These are phyloP conservation scores for Muraenolepis orangiensis DNA, from an alignment of 2,797 vertebrate genomes.

Conservation along the genomic window DNA sequence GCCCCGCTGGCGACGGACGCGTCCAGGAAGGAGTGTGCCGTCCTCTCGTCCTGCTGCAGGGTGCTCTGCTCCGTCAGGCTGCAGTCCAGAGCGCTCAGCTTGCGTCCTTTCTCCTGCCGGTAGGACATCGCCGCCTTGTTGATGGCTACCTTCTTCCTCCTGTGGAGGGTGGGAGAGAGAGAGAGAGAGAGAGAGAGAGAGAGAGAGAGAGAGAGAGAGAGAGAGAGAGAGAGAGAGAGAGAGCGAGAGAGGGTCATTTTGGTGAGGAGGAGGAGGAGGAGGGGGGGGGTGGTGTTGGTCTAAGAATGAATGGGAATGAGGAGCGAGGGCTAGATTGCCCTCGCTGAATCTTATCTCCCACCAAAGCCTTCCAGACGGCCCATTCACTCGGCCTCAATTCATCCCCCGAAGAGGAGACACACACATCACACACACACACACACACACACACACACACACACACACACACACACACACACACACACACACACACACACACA, in stretches of 20 bases:
- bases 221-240: slow-evolving; percentile 13
- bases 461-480: neutral
- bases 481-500: too few species aligned
- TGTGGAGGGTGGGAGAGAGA: slow-evolving; percentile 25
- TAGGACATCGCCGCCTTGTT: slow-evolving; percentile 88
- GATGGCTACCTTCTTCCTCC: slow-evolving; percentile 87
- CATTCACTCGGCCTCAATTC: slow-evolving; percentile 37
- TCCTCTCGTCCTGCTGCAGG: slow-evolving; percentile 85
- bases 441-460: too few species aligned
- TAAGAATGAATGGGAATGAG: slow-evolving; percentile 26
- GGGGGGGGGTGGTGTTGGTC: slow-evolving; percentile 15
- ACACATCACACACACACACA: too few species aligned
- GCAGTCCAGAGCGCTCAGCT: slow-evolving; percentile 86
- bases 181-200: slow-evolving; percentile 4
- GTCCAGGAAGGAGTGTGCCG: slow-evolving; percentile 87
- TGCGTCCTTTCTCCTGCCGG: slow-evolving; percentile 87
- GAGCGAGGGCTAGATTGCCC: slow-evolving; percentile 37
- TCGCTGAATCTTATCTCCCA: slow-evolving; percentile 57
- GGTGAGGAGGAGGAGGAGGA: neutral
- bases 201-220: slow-evolving; percentile 22
- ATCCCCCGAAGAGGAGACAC: neutral
- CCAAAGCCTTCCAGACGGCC: slow-evolving; percentile 44
- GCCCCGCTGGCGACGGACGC: slow-evolving; percentile 74
- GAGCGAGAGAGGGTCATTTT: neutral
- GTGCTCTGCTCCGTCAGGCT: slow-evolving; percentile 92